Percentiles rank a stretch among this genome's conserved stretches.
phyloP scores from a whole-genome alignment of 2,888 invertebrate genomes.

The Dryobotodes eremita region DNA sequence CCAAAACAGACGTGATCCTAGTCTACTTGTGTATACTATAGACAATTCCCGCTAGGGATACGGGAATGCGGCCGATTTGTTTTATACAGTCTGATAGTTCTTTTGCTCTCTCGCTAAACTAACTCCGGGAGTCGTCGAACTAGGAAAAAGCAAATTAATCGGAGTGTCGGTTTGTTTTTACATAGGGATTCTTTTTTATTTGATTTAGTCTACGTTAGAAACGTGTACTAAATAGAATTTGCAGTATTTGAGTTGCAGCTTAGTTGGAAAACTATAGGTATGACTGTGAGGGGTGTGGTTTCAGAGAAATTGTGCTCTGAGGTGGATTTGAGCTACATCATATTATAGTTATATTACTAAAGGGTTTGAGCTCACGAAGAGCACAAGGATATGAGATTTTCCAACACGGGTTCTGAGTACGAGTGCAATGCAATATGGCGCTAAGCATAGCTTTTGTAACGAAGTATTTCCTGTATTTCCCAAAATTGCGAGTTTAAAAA shows the following conservation, averaged over 20 bases:
- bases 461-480: background rate
- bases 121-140: constrained; percentile 7
- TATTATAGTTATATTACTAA: background rate
- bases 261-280: background rate
- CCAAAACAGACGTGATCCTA: background rate
- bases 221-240: background rate
- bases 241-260: too few species aligned
- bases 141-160: constrained; percentile 40
- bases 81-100: constrained; percentile 11
- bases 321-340: background rate
- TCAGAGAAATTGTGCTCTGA: background rate
- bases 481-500: background rate
- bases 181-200: constrained; percentile 1
- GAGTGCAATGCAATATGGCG: background rate
- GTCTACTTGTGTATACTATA: background rate
- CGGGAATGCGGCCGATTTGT: constrained; percentile 27
- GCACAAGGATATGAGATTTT: background rate
- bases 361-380: background rate
- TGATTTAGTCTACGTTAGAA: background rate
- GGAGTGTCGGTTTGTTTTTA: constrained; percentile 21
- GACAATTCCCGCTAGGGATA: background rate
- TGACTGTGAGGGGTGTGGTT: background rate
- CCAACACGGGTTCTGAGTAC: background rate
- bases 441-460: background rate
- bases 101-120: constrained; percentile 25